Base-by-base conservation (phyloP, 2,888 invertebrate species). In the Lysandra coridon region DNA sequence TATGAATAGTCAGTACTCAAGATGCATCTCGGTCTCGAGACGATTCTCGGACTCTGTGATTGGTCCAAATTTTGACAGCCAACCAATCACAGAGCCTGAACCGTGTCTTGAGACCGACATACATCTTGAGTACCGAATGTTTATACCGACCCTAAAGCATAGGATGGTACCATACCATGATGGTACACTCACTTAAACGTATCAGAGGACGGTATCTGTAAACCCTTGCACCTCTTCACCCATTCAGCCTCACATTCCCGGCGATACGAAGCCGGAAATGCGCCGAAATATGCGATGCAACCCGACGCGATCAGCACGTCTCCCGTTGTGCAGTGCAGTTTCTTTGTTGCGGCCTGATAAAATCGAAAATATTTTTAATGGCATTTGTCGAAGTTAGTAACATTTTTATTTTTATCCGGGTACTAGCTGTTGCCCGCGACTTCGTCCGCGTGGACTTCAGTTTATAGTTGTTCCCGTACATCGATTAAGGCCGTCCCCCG, bases 211-310 rank as follows among this genome's bases (percentile, higher is more conserved):
- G 97, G 96, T 84, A 98, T 97, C 75, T 95, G 91, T 3, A 96
- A 92, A 33, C 95, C 92, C 7, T 90, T 90, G 85, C 98, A 98
- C 81, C 96, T 95, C 0, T 86, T 82, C 12, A 97, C 95, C 98
- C 98, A 98, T 79, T 93, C 88, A 0, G 87, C 80, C 14, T 97
- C 95, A 49, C 98, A 94, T 81, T 96, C 95, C 78, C 95, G 95
- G 3, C 98, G 95, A 87, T 97, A 98, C 79, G 89, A 92, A 75
- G 96, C 95, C 0, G 98, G 98, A 87, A 98, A 99, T 1, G 98
- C 98, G 0, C 99, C 99, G 75, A 98, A 95, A 91, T 99, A 99
- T 1, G 98, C 98, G 69, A 99, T 97, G 83, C 97, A 97, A 2
- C 97, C 98, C 0, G 98, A 97, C 0, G 98, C 97, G 30, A 99